Base-by-base conservation (phyloP, 2,113 vertebrate species). In the Anser brachyrhynchus region DNA sequence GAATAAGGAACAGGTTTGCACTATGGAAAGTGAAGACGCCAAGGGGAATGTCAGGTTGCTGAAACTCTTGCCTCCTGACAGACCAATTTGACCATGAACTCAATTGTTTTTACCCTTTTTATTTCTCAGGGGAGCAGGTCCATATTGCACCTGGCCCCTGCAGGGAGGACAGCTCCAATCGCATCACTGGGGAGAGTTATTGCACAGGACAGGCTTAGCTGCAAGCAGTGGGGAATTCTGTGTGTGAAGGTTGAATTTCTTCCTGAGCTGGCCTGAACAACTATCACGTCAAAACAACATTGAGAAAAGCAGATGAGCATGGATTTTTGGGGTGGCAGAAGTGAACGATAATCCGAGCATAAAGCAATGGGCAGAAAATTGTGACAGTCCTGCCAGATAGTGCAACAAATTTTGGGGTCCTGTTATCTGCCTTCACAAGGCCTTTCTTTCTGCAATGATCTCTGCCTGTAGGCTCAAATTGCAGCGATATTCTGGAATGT, bases 211-310 rank as follows among this genome's bases (percentile, higher is more conserved):
- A 52, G 23, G 31, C 6, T 16, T 83, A 31, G 29, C 33, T 83
- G 35, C 44, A 41, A 80, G 44, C 1, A 7, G 5, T 17, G 14
- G n/a, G 19, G 9, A 76, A 28, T 1, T 4, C 8, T 2, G 1
- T 58, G 57, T 20, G 4, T 64, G 43, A 59, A 61, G 58, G 41
- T 62, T 37, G 0, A 37, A 73, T 83, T 88, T 76, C 67, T 83
- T 62, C 41, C 67, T 66, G 28, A 90, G 11, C 7, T 73, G n/a
- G 20, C 70, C 83, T n/a, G 79, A 77, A 41, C 44, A 90, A 33
- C 21, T 14, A 22, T 66, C 28, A 76, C 35, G 35, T 83, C 51
- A 61, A 52, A 69, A 72, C 72, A 35, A 7, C 10, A 18, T 5
- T 22, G 33, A 51, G 22, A 66, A n/a, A 79, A 73, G 23, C 29